A percentile compares a stretch with the other conserved stretches of the same genome.
phyloP scores from a whole-genome alignment of 2,888 invertebrate genomes.

The Agrotis clavis region DNA sequence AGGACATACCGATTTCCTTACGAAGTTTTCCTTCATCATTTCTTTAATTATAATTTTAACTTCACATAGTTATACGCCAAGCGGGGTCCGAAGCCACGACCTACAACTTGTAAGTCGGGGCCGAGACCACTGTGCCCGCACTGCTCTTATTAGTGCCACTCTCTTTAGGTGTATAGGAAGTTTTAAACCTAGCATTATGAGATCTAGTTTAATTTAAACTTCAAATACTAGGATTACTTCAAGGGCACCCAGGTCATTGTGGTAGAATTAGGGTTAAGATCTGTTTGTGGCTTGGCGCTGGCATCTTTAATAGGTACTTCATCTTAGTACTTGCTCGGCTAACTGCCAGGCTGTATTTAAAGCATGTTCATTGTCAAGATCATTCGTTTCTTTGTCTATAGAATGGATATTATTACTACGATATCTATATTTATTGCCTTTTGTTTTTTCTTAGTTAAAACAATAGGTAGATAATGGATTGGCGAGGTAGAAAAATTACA shows the following conservation, averaged over 20 bases:
- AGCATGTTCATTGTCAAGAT: slow-evolving; percentile 7
- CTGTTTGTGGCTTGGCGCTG: slow-evolving; percentile 34
- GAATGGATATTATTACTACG: not conserved
- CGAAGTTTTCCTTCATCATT: no score
- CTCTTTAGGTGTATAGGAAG: not conserved
- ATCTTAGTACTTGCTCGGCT: slow-evolving; percentile 39
- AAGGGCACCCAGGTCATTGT: slow-evolving; percentile 20
- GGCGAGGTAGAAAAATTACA: no score
- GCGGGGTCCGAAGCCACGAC: no score
- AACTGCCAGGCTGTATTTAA: slow-evolving; percentile 26
- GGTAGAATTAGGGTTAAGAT: slow-evolving; percentile 11
- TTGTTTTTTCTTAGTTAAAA: not conserved
- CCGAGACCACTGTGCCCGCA: no score
- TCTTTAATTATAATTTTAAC: no score
- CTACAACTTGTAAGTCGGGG: no score
- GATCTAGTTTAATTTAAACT: slow-evolving; percentile 1
- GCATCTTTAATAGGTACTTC: slow-evolving; percentile 32
- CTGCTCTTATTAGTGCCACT: no score
- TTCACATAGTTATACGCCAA: no score
- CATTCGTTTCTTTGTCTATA: slow-evolving; percentile 1
- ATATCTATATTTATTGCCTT: no score
- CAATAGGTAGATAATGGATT: not conserved
- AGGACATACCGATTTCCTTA: no score
- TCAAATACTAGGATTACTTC: slow-evolving; percentile 3
- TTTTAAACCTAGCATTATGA: not conserved